Evolutionary conservation across 2,888 invertebrate genomes (phyloP).

Genomic region (Phlogophora meticulosa): DNA sequence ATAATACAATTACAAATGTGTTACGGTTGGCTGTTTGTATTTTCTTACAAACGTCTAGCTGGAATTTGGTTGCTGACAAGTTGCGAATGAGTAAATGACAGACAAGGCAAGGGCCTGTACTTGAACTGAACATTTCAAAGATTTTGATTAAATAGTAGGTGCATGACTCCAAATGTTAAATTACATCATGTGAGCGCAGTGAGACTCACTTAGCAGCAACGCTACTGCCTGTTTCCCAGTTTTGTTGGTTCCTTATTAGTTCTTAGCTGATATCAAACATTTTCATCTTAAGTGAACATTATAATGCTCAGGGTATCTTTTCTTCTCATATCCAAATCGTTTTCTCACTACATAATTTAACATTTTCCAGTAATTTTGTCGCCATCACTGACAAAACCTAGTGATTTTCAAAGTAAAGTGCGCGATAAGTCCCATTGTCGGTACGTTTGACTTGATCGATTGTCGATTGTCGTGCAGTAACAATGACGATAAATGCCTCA

Average conservation of each 20-base stretch:
- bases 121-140: neutral
- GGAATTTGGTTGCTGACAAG: slow-evolving; percentile 29
- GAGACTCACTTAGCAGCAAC: no score
- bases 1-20: slow-evolving; percentile 81
- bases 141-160: neutral
- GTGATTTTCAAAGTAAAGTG: slow-evolving; percentile 71
- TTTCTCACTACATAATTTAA: slow-evolving; percentile 42
- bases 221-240: neutral
- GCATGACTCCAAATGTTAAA: neutral
- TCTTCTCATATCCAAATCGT: slow-evolving; percentile 30
- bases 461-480: slow-evolving; percentile 78
- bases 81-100: slow-evolving; percentile 28
- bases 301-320: neutral
- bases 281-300: neutral
- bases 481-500: slow-evolving; percentile 84
- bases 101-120: neutral
- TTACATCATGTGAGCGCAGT: neutral
- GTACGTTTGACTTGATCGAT: slow-evolving; percentile 78
- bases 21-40: slow-evolving; percentile 70
- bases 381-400: slow-evolving; percentile 67
- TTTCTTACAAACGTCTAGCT: slow-evolving; percentile 53
- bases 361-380: slow-evolving; percentile 60
- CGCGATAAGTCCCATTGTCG: slow-evolving; percentile 81
- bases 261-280: neutral
- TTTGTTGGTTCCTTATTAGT: neutral